Base-by-base conservation (phyloP, 2,888 invertebrate species). In the Axea sp. region DNA sequence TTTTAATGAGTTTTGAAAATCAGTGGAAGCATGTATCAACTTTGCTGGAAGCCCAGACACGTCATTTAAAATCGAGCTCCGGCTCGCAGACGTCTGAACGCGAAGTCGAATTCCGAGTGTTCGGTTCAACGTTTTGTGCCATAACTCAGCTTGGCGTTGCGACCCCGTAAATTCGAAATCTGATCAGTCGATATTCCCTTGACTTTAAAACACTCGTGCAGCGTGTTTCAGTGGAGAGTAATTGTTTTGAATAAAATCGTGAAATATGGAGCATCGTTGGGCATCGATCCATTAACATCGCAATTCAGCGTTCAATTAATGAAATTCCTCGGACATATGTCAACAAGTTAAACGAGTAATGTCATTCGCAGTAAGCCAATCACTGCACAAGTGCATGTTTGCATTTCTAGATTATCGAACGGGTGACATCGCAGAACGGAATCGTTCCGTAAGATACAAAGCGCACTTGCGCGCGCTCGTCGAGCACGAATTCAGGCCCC, bases 401-500 rank as follows among this genome's bases (percentile, higher is more conserved):
- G 53, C 57, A 49, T 57, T 39, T 6, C 28, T 19, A 53, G 68
- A 59, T 59, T 59, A 68, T 59, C 31, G 41, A 59, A 12, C 31
- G 28, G 14, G 33, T 26, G 43, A 45, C 51, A 33, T 26, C 28
- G 28, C 33, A 9, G 22, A 43, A 59, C 43, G 39, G 30, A 33
- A 64, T 64, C 35, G 53, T 37, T 12, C n/a, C n/a, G 4, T 7
- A 28, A 22, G 31, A 14, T 37, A 3, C 7, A 31, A 45, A 35
- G 17, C 28, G 19, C 3, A 17, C 7, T n/a, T 51, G 30, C 24
- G 28, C 33, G 4, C 6, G 26, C 30, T 45, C 26, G 39, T 41
- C 41, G 41, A 65, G 68, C 76, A 77, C 78, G 76, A 78, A 79
- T 78, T 79, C 68, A 59, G 57, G 35, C 39, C 35, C 41, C 53